Percentiles rank a stretch among this genome's conserved stretches.
phyloP scores from a whole-genome alignment of 2,888 invertebrate species.

The Heliconius erato region DNA sequence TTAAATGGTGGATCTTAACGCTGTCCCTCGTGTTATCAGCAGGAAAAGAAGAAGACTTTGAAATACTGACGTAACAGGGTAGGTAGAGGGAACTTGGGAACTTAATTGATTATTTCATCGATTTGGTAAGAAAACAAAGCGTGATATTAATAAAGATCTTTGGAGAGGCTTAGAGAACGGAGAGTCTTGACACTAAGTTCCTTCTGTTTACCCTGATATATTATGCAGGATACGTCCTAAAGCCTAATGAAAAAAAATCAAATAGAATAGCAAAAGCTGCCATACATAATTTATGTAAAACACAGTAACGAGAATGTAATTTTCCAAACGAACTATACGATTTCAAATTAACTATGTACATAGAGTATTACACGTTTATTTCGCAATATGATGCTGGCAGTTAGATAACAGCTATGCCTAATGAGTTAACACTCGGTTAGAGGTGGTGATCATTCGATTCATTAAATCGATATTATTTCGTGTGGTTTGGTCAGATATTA shows the following conservation, averaged over 20 bases:
- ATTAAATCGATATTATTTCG: constrained; percentile 3
- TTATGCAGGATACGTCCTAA: not conserved
- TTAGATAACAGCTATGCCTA: constrained; percentile 6
- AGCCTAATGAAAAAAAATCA: not conserved
- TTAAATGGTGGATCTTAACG: not conserved
- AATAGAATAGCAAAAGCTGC: not conserved
- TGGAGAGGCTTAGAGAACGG: not conserved
- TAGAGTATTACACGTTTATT: not conserved
- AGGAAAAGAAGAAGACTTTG: not conserved
- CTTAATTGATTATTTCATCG: too few species aligned
- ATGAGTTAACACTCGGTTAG: constrained; percentile 9
- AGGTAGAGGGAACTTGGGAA: too few species aligned
- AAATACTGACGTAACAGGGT: too few species aligned
- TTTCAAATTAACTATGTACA: constrained; percentile 9
- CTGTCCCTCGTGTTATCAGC: fast-evolving
- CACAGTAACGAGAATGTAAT: constrained; percentile 1
- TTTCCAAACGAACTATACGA: constrained; percentile 4
- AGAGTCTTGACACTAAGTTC: not conserved
- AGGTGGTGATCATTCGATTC: not conserved
- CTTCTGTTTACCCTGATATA: not conserved
- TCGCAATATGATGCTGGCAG: constrained; percentile 13
- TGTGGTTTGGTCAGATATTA: not conserved
- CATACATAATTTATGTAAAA: not conserved
- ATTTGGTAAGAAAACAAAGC: too few species aligned
- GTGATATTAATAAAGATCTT: too few species aligned